Base-by-base conservation (phyloP, 2,888 invertebrate genomes). In the Rhamphomyia laevipes region DNA sequence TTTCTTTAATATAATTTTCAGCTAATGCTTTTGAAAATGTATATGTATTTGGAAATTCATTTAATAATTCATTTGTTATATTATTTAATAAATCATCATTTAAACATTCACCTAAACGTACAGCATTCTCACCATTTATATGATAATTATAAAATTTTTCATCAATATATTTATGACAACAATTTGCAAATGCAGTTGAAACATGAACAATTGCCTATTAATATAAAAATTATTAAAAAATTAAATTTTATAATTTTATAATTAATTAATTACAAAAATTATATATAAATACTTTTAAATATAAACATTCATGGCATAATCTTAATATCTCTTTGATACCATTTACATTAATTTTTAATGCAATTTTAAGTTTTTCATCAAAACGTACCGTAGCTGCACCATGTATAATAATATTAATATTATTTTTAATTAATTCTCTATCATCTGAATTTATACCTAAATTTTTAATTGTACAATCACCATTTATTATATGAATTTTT, bases 371-470 rank as follows among this genome's bases (percentile, higher is more conserved):
- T 23, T 77, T 77, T 62, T 86, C 86, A 62, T 83, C 80, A 60
- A 87, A 87, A 15, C 68, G 62, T 6, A 95, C 88, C 0, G 94
- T 94, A 1, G 95, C 96, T 0, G 95, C 95, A 10, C 86, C 85
- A 63, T 96, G 92, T 67, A 96, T 84, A 10, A 82, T 75, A 49
- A 83, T 69, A 58, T 81, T 74, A 45, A 66, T 63, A 46, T 65
- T 59, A 16, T 64, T 57, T 27, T 55, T 52, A 17, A 72, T 53
- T 40, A 62, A 44, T 44, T 57, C 53, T 2, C 65, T 61, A 54
- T 73, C 70, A 33, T 58, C 54, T 15, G 56, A 50, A 31, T 64
- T 64, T n/a, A 73, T 62, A 11, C 72, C 73, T 42, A 74, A 55
- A 27, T 62, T 63, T 2, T 62, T 59, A 18, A 62, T 49, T 35